Evolutionary conservation across 1,140 invertebrate species (phyloP).

Genomic region (Tetraneura akinire): DNA sequence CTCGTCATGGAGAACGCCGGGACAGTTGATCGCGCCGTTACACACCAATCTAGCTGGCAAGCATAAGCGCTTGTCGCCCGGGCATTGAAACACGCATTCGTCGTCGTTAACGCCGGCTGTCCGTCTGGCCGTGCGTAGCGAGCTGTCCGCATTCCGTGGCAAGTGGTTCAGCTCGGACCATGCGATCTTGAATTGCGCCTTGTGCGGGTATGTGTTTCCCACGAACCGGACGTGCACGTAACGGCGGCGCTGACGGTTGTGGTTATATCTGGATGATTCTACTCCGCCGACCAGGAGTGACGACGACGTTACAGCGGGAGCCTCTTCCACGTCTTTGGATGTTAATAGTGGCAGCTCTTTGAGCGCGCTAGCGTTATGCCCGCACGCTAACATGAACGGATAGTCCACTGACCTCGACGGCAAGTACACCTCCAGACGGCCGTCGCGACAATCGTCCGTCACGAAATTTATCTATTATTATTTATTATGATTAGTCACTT

Average conservation of each 20-base stretch:
- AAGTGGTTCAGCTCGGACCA: constrained; percentile 86
- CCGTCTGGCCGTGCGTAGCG: constrained; percentile 61
- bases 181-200: constrained; percentile 80
- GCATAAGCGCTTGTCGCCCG: constrained; percentile 76
- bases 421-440: constrained; percentile 79
- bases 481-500: too few species aligned
- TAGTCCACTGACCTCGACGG: constrained; percentile 63
- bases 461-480: constrained; percentile 75
- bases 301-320: constrained; percentile 59
- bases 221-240: constrained; percentile 69
- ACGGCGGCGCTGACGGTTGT: constrained; percentile 57
- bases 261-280: constrained; percentile 57
- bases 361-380: constrained; percentile 77
- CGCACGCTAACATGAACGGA: constrained; percentile 76
- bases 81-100: constrained; percentile 70
- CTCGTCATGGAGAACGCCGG: constrained; percentile 61
- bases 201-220: constrained; percentile 73
- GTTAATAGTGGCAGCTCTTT: constrained; percentile 73
- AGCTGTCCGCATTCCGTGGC: constrained; percentile 77
- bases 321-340: constrained; percentile 67
- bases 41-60: constrained; percentile 79
- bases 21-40: constrained; percentile 85
- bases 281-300: neutral
- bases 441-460: constrained; percentile 77
- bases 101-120: neutral